Evolutionary conservation across 2,797 vertebrate genomes (phyloP).

Genomic region (Tauraco hartlaubi): DNA sequence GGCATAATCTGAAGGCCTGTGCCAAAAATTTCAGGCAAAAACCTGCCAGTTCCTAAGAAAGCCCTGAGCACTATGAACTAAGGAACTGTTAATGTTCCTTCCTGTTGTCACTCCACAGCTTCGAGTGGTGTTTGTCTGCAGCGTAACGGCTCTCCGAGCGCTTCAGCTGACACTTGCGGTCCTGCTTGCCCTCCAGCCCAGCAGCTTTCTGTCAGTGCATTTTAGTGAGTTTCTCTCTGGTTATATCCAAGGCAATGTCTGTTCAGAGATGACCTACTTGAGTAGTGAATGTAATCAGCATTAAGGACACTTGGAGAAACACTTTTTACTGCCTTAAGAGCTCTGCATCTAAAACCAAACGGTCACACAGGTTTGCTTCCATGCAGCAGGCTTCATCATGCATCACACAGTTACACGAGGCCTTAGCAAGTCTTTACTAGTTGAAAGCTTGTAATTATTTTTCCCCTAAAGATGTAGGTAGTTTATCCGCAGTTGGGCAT

Average conservation of each 20-base stretch:
- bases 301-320: neutral
- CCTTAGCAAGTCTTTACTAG: neutral
- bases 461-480: neutral
- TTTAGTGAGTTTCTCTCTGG: constrained; percentile 58
- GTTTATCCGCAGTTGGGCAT: neutral
- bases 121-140: neutral
- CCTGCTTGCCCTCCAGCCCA: neutral
- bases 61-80: neutral
- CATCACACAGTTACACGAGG: neutral
- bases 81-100: neutral
- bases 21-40: neutral
- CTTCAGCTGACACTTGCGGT: neutral
- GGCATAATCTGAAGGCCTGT: neutral
- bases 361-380: neutral
- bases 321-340: constrained; percentile 6
- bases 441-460: neutral
- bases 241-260: constrained; percentile 1
- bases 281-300: constrained; percentile 22
- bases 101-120: neutral
- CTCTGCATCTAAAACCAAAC: neutral
- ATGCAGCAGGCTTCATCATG: constrained; percentile 37
- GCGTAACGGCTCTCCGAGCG: rapidly evolving
- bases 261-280: constrained; percentile 58
- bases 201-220: constrained; percentile 80
- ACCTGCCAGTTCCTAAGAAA: neutral